Evolutionary conservation across 2,113 vertebrate genomes (phyloP).

Genomic region (Dinomys branickii): DNA sequence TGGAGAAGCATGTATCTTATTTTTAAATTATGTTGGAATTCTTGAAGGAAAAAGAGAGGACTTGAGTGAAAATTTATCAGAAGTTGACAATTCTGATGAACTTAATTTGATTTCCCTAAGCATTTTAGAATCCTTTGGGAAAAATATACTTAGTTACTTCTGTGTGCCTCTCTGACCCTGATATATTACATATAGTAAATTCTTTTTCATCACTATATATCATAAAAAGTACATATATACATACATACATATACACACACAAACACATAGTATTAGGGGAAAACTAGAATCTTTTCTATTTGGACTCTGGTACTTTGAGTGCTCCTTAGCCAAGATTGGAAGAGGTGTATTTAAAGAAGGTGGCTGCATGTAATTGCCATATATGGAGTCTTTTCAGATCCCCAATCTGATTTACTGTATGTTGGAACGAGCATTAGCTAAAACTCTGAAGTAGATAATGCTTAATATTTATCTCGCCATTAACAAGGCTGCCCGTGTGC

Average conservation of each 20-base stretch:
- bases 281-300: conserved; percentile 30
- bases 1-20: conserved; percentile 60
- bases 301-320: not conserved
- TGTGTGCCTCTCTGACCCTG: not conserved
- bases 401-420: not conserved
- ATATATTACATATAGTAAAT: not conserved
- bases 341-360: conserved; percentile 54
- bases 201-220: not conserved
- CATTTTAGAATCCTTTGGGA: not conserved
- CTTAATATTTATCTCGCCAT: not conserved
- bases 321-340: conserved; percentile 46
- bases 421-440: not conserved
- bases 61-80: conserved; percentile 59
- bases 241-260: not conserved
- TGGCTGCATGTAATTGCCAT: conserved; percentile 59
- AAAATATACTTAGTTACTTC: conserved; percentile 32
- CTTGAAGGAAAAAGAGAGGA: conserved; percentile 8
- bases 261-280: not conserved
- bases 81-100: conserved; percentile 12
- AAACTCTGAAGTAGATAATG: conserved; percentile 16
- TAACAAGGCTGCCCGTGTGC: conserved; percentile 22
- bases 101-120: conserved; percentile 55
- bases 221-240: not conserved
- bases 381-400: conserved; percentile 67
- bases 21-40: conserved; percentile 59